Conservation (phyloP, 2,797 vertebrate genomes). For the Nothura maculosa region DNA sequence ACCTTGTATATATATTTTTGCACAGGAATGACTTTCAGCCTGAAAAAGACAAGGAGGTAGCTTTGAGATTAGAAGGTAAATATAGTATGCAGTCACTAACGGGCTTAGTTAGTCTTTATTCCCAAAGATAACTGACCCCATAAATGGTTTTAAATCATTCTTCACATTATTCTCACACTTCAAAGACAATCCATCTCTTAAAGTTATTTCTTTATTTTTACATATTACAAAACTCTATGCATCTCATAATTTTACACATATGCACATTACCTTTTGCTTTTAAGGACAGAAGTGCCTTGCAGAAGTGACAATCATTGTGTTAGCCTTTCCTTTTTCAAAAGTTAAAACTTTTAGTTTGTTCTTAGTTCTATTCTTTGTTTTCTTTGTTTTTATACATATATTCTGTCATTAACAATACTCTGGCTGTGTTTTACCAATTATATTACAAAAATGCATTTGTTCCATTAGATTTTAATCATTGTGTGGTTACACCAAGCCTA, state of each 20-base stretch:
- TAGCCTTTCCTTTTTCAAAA: neutral
- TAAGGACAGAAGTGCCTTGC: neutral
- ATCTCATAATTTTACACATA: neutral
- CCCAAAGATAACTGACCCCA: neutral
- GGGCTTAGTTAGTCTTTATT: neutral
- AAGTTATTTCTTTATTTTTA: neutral
- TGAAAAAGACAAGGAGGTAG: neutral
- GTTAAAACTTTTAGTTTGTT: neutral
- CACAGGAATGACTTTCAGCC: conserved; percentile 16
- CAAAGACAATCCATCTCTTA: neutral
- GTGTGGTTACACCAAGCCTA: neutral
- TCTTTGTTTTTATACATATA: neutral
- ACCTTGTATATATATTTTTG: neutral
- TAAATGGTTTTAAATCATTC: conserved; percentile 34
- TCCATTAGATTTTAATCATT: neutral
- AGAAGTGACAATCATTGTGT: neutral
- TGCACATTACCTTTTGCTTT: neutral
- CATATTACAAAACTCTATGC: neutral
- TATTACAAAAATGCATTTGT: neutral
- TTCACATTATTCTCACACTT: neutral
- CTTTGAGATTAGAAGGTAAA: neutral
- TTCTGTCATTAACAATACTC: neutral
- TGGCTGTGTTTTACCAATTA: neutral
- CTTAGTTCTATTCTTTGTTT: neutral
- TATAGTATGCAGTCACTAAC: neutral